Evolutionary conservation across 2,797 vertebrate species (phyloP).

Genomic region (Loriculus beryllinus): DNA sequence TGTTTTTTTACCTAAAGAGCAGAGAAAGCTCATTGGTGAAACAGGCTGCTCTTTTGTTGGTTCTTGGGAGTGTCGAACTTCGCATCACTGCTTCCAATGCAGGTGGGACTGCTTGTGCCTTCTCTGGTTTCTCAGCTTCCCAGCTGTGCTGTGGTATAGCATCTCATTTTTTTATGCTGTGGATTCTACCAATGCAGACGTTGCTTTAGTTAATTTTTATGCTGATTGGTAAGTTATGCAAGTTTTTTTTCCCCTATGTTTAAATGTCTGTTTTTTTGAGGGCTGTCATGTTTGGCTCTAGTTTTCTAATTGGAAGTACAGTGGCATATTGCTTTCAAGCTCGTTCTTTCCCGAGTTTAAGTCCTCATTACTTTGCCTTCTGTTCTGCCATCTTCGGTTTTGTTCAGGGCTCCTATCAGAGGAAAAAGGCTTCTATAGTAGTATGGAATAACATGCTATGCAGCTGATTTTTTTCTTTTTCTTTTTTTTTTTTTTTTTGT

Average conservation of each 20-base stretch:
- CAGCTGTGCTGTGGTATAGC: background rate
- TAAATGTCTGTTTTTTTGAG: background rate
- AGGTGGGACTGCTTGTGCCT: background rate
- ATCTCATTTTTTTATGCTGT: background rate
- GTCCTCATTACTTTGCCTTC: background rate
- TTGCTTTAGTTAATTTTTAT: constrained; percentile 99
- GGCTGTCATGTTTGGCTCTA: background rate
- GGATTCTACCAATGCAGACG: constrained; percentile 86
- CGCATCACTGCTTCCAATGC: rapidly evolving
- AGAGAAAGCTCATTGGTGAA: background rate
- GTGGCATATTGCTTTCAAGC: background rate
- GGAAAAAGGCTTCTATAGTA: background rate
- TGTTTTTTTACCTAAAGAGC: background rate
- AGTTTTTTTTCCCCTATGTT: background rate
- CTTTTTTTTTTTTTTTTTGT: too few relatives aligned
- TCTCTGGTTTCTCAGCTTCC: background rate
- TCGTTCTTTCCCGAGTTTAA: background rate
- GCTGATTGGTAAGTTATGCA: constrained; percentile 94
- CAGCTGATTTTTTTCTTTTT: background rate
- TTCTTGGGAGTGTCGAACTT: background rate
- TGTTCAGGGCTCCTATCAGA: background rate
- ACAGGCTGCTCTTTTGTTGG: background rate
- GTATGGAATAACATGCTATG: background rate
- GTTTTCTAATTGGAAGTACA: background rate
- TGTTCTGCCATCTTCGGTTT: background rate